A percentile compares a stretch with the other conserved stretches of the same genome.
These are phyloP conservation scores for Rhynchonycteris naso DNA, from an alignment of 2,797 vertebrate species.

Conservation along the genomic window DNA sequence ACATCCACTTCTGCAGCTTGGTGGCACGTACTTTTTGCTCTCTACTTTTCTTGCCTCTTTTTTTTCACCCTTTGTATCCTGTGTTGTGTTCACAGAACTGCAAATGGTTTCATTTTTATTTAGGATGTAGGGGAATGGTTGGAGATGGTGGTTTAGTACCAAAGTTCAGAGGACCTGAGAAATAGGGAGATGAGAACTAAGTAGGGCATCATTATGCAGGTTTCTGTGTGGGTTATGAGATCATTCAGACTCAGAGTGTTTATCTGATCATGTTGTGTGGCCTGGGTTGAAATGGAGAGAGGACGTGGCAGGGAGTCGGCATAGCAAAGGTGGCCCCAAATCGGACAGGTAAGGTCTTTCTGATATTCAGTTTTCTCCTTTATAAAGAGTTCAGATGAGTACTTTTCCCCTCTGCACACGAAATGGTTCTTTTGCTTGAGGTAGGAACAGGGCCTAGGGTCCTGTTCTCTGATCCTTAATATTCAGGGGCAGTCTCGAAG, in stretches of 20 bases:
- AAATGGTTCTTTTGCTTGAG: constrained; percentile 3
- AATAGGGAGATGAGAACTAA: background rate
- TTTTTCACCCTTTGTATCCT: background rate
- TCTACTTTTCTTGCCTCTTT: background rate
- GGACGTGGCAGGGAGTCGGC: background rate
- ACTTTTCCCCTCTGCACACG: background rate
- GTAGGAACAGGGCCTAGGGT: background rate
- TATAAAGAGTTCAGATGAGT: background rate
- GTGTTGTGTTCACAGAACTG: background rate
- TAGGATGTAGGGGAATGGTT: constrained; percentile 20
- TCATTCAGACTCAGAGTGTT: background rate
- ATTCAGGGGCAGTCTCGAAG: background rate
- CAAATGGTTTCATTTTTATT: constrained; percentile 1
- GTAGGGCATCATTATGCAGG: background rate
- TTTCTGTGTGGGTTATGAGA: constrained; percentile 56
- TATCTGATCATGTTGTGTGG: background rate
- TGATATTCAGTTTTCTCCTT: background rate
- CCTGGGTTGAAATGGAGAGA: constrained; percentile 6
- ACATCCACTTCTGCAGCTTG: background rate
- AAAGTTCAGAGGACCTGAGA: background rate
- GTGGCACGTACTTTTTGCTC: background rate
- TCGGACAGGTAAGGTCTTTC: background rate
- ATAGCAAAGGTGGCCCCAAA: background rate
- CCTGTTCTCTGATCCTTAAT: background rate
- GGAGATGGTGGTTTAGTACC: background rate